Evolutionary conservation across 1,140 invertebrate genomes (phyloP).

Genomic region (Drosophila neocordata): DNA sequence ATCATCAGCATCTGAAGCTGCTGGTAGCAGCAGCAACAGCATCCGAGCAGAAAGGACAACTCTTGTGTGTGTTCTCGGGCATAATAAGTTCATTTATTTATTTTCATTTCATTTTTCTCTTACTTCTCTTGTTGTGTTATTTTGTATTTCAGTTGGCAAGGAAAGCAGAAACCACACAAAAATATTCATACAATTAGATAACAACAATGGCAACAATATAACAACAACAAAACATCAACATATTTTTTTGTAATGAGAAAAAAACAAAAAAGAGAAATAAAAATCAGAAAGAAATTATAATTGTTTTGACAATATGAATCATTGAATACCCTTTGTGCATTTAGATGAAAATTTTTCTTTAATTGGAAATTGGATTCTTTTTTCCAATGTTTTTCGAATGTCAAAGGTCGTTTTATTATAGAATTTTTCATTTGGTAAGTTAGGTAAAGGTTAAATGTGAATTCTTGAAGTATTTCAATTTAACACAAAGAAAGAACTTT

Average conservation of each 20-base stretch:
- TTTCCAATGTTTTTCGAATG: no score
- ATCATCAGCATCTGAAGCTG: constrained; percentile 1
- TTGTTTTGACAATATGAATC: background rate
- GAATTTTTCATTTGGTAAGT: no score
- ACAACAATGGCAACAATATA: constrained; percentile 1
- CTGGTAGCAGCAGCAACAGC: constrained; percentile 13
- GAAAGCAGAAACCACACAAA: constrained; percentile 61
- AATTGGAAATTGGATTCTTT: background rate
- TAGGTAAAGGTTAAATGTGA: no score
- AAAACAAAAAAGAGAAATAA: background rate
- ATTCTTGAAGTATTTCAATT: no score
- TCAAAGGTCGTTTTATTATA: no score
- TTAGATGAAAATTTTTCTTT: background rate
- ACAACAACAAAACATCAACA: constrained; percentile 21
- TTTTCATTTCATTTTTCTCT: constrained; percentile 1
- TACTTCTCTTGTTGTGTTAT: constrained; percentile 4
- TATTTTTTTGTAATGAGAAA: background rate
- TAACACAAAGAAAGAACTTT: no score
- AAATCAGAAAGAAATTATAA: background rate
- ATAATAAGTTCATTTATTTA: constrained; percentile 67
- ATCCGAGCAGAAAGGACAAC: constrained; percentile 21
- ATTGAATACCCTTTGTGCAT: background rate
- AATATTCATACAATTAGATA: constrained; percentile 11
- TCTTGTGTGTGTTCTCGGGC: constrained; percentile 53
- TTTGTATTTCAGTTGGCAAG: constrained; percentile 38